These are phyloP conservation scores for Ariolimax columbianus DNA, from an alignment of 2,888 invertebrate genomes.

Conservation along the genomic window DNA sequence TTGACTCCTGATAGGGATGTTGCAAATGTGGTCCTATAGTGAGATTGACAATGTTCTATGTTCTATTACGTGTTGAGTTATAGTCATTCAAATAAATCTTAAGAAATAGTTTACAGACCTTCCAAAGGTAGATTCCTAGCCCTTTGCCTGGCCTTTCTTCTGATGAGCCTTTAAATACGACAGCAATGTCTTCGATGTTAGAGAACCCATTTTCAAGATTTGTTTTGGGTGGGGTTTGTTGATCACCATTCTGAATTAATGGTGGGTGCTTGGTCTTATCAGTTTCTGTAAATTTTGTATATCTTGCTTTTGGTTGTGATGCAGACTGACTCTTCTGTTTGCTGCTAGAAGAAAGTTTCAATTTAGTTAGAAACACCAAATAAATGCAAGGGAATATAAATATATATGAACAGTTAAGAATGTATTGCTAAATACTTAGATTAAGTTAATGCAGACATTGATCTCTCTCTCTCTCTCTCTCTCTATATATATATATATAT, in stretches of 20 bases:
- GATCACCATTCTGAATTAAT: neutral
- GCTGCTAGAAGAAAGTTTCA: neutral
- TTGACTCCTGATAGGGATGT: no score
- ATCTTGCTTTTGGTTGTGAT: slow-evolving; percentile 2
- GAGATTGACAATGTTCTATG: no score
- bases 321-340: neutral
- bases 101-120: neutral
- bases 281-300: neutral
- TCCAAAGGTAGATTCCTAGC: slow-evolving; percentile 24
- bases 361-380: no score
- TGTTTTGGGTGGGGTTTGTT: neutral
- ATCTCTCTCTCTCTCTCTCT: no score
- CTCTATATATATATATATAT: no score
- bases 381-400: no score
- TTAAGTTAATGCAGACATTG: no score
- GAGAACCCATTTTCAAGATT: slow-evolving; percentile 2
- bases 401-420: no score
- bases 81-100: neutral
- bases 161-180: slow-evolving; percentile 10
- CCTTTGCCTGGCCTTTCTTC: neutral
- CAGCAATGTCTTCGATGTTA: neutral
- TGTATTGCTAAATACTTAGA: no score
- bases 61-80: no score
- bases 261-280: neutral
- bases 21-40: no score